Percentiles rank a stretch among this genome's conserved stretches.
phyloP scores from a whole-genome alignment of 2,888 invertebrate genomes.

The Chrysina gloriosa region DNA sequence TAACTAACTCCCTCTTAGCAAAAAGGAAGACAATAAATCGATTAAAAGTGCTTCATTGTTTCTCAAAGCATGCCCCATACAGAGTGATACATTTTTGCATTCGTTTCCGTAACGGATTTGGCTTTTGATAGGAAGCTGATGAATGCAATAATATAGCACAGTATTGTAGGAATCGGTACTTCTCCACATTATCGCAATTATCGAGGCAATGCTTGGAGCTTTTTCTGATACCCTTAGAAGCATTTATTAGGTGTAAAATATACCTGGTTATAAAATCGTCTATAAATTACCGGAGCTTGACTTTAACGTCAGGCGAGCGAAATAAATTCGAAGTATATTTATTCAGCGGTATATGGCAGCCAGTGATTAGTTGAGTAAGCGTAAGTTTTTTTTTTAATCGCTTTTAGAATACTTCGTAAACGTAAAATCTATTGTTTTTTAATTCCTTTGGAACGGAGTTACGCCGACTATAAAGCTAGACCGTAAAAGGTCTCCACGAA shows the following conservation, averaged over 20 bases:
- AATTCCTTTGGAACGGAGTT: slow-evolving; percentile 26
- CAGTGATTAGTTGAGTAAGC: slow-evolving; percentile 39
- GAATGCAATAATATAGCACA: too few relatives aligned
- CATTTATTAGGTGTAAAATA: background rate
- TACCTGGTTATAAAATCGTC: background rate
- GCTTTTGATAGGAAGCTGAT: too few relatives aligned
- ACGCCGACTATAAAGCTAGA: slow-evolving; percentile 7
- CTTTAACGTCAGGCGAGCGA: background rate
- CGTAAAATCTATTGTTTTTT: slow-evolving; percentile 38
- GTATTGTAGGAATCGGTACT: too few relatives aligned
- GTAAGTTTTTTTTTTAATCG: slow-evolving; percentile 33
- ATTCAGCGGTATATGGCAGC: background rate
- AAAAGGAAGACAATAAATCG: too few relatives aligned
- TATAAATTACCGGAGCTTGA: background rate
- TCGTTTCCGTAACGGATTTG: too few relatives aligned
- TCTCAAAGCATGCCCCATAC: too few relatives aligned
- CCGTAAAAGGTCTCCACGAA: slow-evolving; percentile 6
- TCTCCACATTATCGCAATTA: too few relatives aligned
- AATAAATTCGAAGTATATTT: background rate
- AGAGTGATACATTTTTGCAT: too few relatives aligned
- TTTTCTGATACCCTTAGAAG: too few relatives aligned
- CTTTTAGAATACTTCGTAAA: slow-evolving; percentile 33
- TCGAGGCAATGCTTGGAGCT: too few relatives aligned
- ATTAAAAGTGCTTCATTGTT: too few relatives aligned
- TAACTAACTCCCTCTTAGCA: too few relatives aligned